Evolutionary conservation across 2,888 invertebrate species (phyloP), one percentile per base, ranked within the genome.

Genomic region (Pyralis farinalis): DNA sequence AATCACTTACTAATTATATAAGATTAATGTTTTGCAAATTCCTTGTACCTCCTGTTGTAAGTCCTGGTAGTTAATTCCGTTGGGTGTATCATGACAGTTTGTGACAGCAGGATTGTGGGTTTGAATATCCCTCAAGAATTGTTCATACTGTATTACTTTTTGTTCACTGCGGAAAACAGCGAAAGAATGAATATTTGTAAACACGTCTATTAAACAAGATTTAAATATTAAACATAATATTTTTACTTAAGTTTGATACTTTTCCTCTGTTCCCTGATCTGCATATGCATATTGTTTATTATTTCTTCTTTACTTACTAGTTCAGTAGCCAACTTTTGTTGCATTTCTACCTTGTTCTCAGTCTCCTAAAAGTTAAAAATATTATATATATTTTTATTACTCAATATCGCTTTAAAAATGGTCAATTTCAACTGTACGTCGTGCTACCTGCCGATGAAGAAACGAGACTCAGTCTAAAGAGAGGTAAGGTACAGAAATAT

Each of bases 261-360:
- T 67, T 86, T 88, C 4, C 73, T 74, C 34, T 85, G 51, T 42
- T 88, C 86, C 49, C 85, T 65, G 39, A 85, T 73, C 63, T 88
- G 86, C 42, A 55, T 63, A 55, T 87, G 86, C 82, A 88, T 81
- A 50, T 88, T 85, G 34, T 66, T 67, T 41, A 86, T 53, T 45
- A 82, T 67, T 67, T 88, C 86, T 47, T 88, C 89, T 49, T 88
- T 90, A 47, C 68, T 80, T 5, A 85, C 49, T 21, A 91, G 70
- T 46, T 91, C 90, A 5, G 81, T 81, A 3, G 86, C 84, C 50
- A 91, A 48, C 58, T 87, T 88, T 51, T 88, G 87, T 63, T 90
- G 84, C 58, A 85, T 75, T 27, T 80, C 80, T 51, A 80, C 67
- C 60, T 85, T 84, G 51, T 81, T 79, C 11, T 88, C 86, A 0